Percentiles rank a stretch among this genome's conserved stretches.
Evolutionary conservation across 30 jellyfish, hydroid and myxozoan species (phyloP).

Genomic region (Pseudorhiza aurosa): DNA sequence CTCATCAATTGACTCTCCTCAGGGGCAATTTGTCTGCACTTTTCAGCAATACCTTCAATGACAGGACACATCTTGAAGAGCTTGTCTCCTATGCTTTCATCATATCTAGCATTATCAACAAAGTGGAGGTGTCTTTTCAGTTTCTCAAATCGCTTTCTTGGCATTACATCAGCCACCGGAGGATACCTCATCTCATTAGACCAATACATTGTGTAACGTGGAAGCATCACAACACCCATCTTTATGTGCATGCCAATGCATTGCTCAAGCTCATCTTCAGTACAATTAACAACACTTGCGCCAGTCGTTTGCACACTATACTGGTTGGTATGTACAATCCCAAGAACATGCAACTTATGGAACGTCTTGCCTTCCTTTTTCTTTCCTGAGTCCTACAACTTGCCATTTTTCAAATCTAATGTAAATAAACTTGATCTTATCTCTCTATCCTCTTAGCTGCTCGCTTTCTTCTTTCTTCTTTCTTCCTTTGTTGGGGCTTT

Average conservation of each 20-base stretch:
- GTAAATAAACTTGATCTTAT: too few species aligned
- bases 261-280: slow-evolving; percentile 36
- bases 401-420: too few species aligned
- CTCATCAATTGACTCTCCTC: slow-evolving; percentile 66
- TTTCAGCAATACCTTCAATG: slow-evolving; percentile 9
- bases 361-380: too few species aligned
- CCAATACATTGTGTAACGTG: slow-evolving; percentile 50
- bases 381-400: too few species aligned
- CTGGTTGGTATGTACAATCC: slow-evolving; percentile 36
- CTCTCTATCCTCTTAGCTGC: too few species aligned
- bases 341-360: too few species aligned
- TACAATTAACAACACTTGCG: not conserved
- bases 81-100: not conserved
- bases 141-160: slow-evolving; percentile 47
- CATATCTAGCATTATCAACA: not conserved
- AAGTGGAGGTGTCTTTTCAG: slow-evolving; percentile 34
- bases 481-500: too few species aligned
- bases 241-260: slow-evolving; percentile 62
- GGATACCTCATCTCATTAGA: slow-evolving; percentile 40
- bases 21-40: slow-evolving; percentile 48
- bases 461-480: too few species aligned
- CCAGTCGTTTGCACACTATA: slow-evolving; percentile 51
- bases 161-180: slow-evolving; percentile 59
- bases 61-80: not conserved
- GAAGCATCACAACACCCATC: slow-evolving; percentile 64